These are phyloP conservation scores for Grus americana DNA, from an alignment of 2,113 vertebrate genomes.

Conservation along the genomic window DNA sequence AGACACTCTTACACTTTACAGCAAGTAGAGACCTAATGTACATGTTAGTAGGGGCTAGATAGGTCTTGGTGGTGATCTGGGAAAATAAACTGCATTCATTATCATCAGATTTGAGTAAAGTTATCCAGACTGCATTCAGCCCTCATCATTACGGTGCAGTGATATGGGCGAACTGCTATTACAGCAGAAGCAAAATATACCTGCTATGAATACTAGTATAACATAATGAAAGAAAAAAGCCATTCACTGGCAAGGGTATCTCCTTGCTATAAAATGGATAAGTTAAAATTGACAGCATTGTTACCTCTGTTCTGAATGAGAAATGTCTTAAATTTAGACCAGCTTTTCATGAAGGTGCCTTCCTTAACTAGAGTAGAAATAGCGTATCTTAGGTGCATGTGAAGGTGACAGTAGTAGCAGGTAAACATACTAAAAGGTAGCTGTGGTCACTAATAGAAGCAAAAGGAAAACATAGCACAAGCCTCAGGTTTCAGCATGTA, in stretches of 20 bases:
- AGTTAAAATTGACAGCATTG: neutral
- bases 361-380: neutral
- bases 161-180: neutral
- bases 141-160: neutral
- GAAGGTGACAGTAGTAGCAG: neutral
- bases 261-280: neutral
- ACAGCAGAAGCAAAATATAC: neutral
- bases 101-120: neutral
- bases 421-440: neutral
- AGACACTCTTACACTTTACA: neutral
- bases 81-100: neutral
- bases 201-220: neutral
- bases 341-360: neutral
- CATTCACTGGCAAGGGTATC: neutral
- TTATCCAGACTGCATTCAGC: neutral
- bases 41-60: neutral
- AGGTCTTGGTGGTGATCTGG: neutral
- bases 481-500: neutral
- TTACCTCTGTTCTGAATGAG: neutral
- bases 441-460: neutral
- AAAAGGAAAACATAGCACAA: neutral
- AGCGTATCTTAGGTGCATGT: accelerated
- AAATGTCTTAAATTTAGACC: neutral
- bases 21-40: neutral
- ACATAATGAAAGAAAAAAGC: neutral